Conservation (phyloP, 2,797 vertebrate species). For the Vireo griseus region DNA sequence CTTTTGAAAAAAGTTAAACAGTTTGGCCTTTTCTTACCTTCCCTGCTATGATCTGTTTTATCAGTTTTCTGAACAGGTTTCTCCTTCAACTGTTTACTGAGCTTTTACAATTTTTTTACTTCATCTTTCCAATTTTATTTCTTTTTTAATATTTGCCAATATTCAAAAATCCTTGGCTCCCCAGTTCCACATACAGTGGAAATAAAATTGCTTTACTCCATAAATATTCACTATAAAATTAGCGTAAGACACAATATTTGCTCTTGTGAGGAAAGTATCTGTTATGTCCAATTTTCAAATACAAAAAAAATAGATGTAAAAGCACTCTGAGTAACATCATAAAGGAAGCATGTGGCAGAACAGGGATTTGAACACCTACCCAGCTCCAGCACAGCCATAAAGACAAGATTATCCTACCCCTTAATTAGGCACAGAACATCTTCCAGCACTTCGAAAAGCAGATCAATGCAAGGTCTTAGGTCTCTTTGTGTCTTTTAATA, state of each 20-base stretch:
- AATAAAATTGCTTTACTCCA: background rate
- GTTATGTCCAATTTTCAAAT: slow-evolving; percentile 1
- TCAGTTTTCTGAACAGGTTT: background rate
- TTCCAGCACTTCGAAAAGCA: background rate
- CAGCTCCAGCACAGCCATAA: background rate
- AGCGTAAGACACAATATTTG: background rate
- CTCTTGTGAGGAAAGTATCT: background rate
- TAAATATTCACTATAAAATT: background rate
- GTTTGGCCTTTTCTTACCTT: background rate
- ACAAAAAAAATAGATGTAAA: background rate
- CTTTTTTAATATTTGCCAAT: background rate
- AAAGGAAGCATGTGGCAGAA: background rate
- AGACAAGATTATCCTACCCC: background rate
- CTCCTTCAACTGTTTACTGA: background rate
- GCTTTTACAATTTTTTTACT: background rate
- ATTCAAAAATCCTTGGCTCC: background rate
- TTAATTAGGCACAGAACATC: background rate
- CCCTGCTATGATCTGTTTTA: background rate
- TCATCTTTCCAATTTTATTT: background rate
- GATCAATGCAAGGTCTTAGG: background rate
- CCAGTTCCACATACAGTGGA: background rate
- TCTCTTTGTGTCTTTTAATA: background rate
- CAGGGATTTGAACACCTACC: background rate
- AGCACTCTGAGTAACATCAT: background rate
- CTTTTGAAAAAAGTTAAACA: background rate